Conservation (phyloP, 1,140 invertebrate species). For the Drosophila oshimai region DNA sequence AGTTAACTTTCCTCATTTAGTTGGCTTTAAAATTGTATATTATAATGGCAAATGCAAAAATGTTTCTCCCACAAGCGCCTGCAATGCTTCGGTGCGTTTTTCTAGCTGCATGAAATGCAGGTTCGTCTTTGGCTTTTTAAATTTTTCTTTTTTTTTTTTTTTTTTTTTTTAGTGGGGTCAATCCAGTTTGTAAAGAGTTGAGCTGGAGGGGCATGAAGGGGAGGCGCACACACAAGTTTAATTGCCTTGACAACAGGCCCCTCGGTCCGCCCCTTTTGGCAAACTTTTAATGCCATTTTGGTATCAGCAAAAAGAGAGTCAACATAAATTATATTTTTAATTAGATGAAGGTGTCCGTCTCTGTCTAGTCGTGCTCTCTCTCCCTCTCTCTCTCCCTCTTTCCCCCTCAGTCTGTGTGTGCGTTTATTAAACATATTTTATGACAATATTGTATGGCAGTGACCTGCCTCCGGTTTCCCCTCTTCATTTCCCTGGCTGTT, state of each 20-base stretch:
- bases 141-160: background rate
- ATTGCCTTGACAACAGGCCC: constrained; percentile 38
- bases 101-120: constrained; percentile 38
- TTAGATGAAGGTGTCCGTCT: constrained; percentile 38
- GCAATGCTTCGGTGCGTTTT: constrained; percentile 63
- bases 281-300: constrained; percentile 43
- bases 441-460: constrained; percentile 36
- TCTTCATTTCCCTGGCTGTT: background rate
- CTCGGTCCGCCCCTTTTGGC: background rate
- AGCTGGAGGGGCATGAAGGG: background rate
- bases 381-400: background rate
- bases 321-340: constrained; percentile 53
- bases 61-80: constrained; percentile 23
- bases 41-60: constrained; percentile 52
- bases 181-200: constrained; percentile 17
- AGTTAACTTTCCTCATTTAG: constrained; percentile 1
- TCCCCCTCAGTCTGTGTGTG: background rate
- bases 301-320: constrained; percentile 39
- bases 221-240: constrained; percentile 35
- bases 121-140: background rate
- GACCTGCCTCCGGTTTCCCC: constrained; percentile 5
- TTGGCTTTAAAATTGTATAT: constrained; percentile 41
- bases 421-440: constrained; percentile 50
- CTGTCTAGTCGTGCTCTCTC: background rate
- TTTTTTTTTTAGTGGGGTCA: constrained; percentile 7